Base-by-base conservation (phyloP, 2,888 invertebrate genomes). In the Sinodicranocentrus sp. region DNA sequence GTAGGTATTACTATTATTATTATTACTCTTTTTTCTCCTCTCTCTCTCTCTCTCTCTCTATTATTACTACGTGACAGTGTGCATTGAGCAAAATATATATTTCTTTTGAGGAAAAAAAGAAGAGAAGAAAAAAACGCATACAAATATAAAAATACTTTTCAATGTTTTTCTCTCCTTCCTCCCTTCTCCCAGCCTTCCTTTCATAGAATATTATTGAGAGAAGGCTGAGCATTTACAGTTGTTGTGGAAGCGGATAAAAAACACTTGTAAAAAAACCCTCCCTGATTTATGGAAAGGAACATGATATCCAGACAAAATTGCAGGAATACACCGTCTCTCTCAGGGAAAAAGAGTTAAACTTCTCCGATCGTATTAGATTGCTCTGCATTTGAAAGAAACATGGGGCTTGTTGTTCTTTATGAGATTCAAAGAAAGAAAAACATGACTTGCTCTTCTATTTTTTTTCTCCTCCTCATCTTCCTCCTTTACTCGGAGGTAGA, bases 241-340 rank as follows among this genome's bases (percentile, higher is more conserved):
- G 61, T 61, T 61, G 28, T 28, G 28, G 28, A 23, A 25, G 6
- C 15, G n/a, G n/a, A 48, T 6, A n/a, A 68, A 68, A 68, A 68
- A 68, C 48, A 68, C 25, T 23, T 44, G 68, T 43, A 68, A 48
- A 44, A 44, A 48, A 33, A 44, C 44, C n/a, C 26, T 44, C 28
- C 17, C 44, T 54, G 48, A 63, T 48, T 33, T 65, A 75, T 33
- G 44, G 44, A 61, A 43, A n/a, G 59, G 25, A 39, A 21, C 59
- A 28, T 73, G 26, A 57, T 61, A 23, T 21, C 26, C 8, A 39
- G 71, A 71, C 28, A 21, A 76, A 65, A 65, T 23, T 48, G 48
- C 10, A 48, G 13, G 15, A 48, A 2, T 39, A 5, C 48, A 2
- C n/a, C 48, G 48, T 2, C 15, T 48, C n/a, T 48, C 15, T 48